These are phyloP conservation scores for Zeugodacus cucurbitae DNA, from an alignment of 1,140 invertebrate genomes.

Conservation along the genomic window DNA sequence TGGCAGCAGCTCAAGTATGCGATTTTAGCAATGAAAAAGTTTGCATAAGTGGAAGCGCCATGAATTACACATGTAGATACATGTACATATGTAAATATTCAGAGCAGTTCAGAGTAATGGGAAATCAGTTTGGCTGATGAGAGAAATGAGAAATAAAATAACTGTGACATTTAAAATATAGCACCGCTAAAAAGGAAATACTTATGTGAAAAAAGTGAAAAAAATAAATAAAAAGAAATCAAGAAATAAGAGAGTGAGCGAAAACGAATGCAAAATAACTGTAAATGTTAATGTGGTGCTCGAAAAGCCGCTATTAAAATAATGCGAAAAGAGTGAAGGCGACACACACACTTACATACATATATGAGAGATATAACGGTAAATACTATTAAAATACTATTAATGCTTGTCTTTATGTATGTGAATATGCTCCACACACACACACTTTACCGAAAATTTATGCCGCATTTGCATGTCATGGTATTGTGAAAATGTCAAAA, in stretches of 20 bases:
- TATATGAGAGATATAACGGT: background rate
- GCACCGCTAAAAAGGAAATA: background rate
- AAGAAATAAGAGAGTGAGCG: no score
- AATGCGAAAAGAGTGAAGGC: background rate
- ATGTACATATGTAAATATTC: background rate
- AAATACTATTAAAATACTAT: background rate
- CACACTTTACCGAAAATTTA: background rate
- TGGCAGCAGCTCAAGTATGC: background rate
- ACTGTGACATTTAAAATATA: background rate
- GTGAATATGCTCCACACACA: background rate
- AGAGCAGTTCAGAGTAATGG: background rate
- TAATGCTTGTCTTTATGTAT: background rate
- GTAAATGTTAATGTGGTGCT: conserved; percentile 14
- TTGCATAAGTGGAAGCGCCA: background rate
- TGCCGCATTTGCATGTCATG: background rate
- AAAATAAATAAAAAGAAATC: background rate
- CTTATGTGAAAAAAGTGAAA: background rate
- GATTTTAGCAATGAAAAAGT: conserved; percentile 1
- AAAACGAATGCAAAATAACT: background rate
- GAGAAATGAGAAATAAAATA: background rate
- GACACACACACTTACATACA: background rate
- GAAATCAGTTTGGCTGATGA: background rate
- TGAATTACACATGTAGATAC: background rate
- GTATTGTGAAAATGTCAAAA: background rate
- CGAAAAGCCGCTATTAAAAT: conserved; percentile 14